A percentile compares a stretch with the other conserved stretches of the same genome.
Conservation (phyloP, 2,797 vertebrate genomes). For the Scolopax rusticola region DNA sequence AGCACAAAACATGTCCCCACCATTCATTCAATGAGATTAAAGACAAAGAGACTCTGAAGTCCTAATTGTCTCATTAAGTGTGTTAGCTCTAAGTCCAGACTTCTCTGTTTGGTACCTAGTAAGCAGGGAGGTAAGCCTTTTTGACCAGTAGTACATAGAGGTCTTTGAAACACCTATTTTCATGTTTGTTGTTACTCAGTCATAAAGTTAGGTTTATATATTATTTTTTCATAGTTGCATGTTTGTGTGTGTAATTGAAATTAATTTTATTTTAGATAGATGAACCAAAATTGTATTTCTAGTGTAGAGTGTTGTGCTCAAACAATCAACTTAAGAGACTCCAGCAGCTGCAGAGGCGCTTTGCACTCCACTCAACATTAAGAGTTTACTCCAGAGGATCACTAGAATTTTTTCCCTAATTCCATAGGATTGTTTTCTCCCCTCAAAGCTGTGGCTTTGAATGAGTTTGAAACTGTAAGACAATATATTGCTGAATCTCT, state of each 20-base stretch:
- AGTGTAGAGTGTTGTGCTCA: not conserved
- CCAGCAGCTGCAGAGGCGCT: not conserved
- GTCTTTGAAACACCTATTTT: not conserved
- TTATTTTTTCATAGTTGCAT: not conserved
- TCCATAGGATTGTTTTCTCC: not conserved
- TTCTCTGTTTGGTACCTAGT: not conserved
- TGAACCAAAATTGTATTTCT: not conserved
- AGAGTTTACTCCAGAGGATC: not conserved
- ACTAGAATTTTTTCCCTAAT: not conserved
- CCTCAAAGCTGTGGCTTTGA: not conserved
- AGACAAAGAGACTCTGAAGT: not conserved
- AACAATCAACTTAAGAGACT: not conserved
- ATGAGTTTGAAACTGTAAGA: not conserved
- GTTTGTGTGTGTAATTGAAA: not conserved
- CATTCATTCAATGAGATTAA: not conserved
- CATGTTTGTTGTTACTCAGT: rapidly evolving
- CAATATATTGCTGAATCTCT: not conserved
- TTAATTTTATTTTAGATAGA: not conserved
- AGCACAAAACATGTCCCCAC: not conserved
- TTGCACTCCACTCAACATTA: not conserved
- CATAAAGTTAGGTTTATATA: not conserved
- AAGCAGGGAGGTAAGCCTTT: not conserved
- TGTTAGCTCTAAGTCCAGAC: not conserved
- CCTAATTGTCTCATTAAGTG: not conserved
- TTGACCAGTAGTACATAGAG: not conserved